phyloP scores from a whole-genome alignment of 1,140 invertebrate genomes.

The Stratiolaelaps scimitus region DNA sequence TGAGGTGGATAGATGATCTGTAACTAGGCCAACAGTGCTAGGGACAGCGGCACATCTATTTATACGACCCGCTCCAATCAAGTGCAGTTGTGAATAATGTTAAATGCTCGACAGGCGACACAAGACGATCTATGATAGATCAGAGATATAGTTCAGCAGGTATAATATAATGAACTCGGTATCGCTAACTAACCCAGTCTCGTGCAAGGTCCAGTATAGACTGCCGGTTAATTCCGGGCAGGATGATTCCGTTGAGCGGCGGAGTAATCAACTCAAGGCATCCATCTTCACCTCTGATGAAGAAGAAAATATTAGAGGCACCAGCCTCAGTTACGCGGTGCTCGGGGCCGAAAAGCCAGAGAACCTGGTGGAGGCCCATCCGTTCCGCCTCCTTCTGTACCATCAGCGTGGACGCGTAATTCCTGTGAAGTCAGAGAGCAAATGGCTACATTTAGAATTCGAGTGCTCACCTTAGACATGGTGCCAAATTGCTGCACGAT shows the following conservation, averaged over 20 bases:
- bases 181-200: slow-evolving; percentile 50
- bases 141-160: neutral
- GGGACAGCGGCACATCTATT: too few species aligned
- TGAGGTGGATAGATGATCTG: too few species aligned
- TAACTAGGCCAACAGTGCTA: too few species aligned
- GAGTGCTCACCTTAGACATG: too few species aligned
- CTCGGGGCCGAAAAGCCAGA: slow-evolving; percentile 92
- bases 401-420: slow-evolving; percentile 49
- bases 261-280: slow-evolving; percentile 84
- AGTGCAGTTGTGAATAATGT: too few species aligned
- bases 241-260: slow-evolving; percentile 55
- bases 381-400: slow-evolving; percentile 57
- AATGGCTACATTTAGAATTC: neutral
- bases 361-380: slow-evolving; percentile 77
- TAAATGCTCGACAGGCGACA: too few species aligned
- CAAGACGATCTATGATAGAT: too few species aligned
- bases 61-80: too few species aligned
- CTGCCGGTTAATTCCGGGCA: slow-evolving; percentile 81
- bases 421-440: slow-evolving; percentile 34
- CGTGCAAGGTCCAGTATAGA: slow-evolving; percentile 66
- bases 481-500: too few species aligned
- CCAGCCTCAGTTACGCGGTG: slow-evolving; percentile 93
- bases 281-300: slow-evolving; percentile 69
- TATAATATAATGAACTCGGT: neutral
- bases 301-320: slow-evolving; percentile 95